Base-by-base conservation (phyloP, 2,888 invertebrate species). In the Poecilobothrus nobilitatus region DNA sequence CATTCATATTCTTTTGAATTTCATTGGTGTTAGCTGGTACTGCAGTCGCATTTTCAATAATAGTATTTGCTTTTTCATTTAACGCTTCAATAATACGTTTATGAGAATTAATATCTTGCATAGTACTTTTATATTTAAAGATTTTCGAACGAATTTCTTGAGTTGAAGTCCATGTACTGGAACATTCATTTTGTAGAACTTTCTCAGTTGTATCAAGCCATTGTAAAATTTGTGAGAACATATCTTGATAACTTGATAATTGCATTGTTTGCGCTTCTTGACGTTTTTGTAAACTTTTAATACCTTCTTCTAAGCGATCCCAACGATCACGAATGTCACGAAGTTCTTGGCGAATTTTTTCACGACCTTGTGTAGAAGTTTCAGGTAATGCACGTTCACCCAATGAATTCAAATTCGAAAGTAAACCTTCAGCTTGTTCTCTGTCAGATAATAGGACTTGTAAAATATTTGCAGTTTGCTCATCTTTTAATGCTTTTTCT, bases 331-430 rank as follows among this genome's bases (percentile, higher is more conserved):
- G 87, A 20, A 93, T 86, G 34, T 87, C 84, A 75, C 94, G 86
- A 69, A 96, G 83, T 78, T 95, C 92, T 73, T 90, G 88, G n/a
- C 97, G 87, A 69, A 97, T 90, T 68, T 86, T 87, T 80, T 97
- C 97, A 71, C 97, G 87, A 0, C 97, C 97, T 74, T 90, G 89
- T 0, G 96, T 91, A 12, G 95, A 92, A 2, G 96, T 97, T 80
- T 95, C 94, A 0, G 95, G 93, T 71, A 95, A 86, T n/a, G 97
- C 87, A 78, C 91, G 90, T 77, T 97, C 97, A 3, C 94, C 94
- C 0, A 91, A 86, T 4, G 89, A 85, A 18, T 90, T 89, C 21
- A 95, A 81, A 62, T 88, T 86, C 68, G 87, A 86, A 44, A 97
- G 84, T 74, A 91, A 88, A 75, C 89, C 89, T 74, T 92, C 90